phyloP scores from a whole-genome alignment of 2,797 vertebrate genomes.

The Telmatherina bonti region DNA sequence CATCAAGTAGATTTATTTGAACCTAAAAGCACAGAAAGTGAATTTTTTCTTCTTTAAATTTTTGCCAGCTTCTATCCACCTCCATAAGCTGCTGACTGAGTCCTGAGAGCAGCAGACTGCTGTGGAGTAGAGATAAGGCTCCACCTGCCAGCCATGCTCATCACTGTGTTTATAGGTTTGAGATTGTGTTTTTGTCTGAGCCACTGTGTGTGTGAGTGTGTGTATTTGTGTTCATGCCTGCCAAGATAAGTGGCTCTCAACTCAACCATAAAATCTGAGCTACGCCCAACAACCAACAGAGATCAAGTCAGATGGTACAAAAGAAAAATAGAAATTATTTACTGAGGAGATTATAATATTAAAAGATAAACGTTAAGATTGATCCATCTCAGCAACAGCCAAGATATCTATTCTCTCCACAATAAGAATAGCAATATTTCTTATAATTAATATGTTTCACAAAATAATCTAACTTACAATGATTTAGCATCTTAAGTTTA shows the following conservation, averaged over 20 bases:
- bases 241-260: slow-evolving; percentile 64
- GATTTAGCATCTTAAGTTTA: neutral
- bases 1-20: slow-evolving; percentile 26
- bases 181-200: slow-evolving; percentile 26
- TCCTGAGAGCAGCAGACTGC: slow-evolving; percentile 51
- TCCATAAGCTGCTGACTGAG: slow-evolving; percentile 54
- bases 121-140: slow-evolving; percentile 70
- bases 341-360: neutral
- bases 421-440: neutral
- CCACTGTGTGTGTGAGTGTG: neutral
- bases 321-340: slow-evolving; percentile 34
- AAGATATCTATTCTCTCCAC: neutral
- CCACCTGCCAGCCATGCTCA: slow-evolving; percentile 66
- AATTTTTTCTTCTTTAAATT: slow-evolving; percentile 26
- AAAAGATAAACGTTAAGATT: slow-evolving; percentile 1
- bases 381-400: slow-evolving; percentile 2
- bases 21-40: slow-evolving; percentile 36
- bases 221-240: slow-evolving; percentile 24
- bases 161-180: slow-evolving; percentile 40
- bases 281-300: slow-evolving; percentile 47
- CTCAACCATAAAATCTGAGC: slow-evolving; percentile 52
- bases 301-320: slow-evolving; percentile 38
- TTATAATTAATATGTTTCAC: too few relatives aligned
- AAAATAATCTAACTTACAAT: too few relatives aligned
- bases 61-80: slow-evolving; percentile 28